Base-by-base conservation (phyloP, 2,113 vertebrate genomes). In the Platichthys stellatus region DNA sequence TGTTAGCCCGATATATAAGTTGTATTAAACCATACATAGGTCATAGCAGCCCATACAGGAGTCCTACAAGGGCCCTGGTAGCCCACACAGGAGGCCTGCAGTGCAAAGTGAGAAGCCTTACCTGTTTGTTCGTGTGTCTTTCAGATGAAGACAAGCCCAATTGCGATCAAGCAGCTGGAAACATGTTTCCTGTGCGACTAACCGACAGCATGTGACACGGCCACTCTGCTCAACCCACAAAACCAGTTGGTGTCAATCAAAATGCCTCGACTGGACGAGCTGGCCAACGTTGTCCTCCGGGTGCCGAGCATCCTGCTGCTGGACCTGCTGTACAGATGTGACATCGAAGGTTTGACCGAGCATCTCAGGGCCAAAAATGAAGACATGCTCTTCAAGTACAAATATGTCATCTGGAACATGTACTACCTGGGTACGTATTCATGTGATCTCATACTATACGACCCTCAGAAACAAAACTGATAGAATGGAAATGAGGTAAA, bases 291-390 rank as follows among this genome's bases (percentile, higher is more conserved):
- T 8, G 92, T 90, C 40, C 93, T 96, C 24, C 88, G 96, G 82
- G 94, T 97, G 51, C 96, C 95, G 51, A 94, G 93, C 86, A 89
- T 96, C 12, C 83, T 95, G 74, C 72, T 95, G 47, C 85, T 97
- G 87, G 96, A 96, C 85, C 67, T 95, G 87, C 92, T 96, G 3
- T 96, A 96, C 68, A 96, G 95, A 85, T 96, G 94, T 92, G 95
- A 97, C 78, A 82, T 95, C 3, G 93, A 94, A 40, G 93, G 92
- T 53, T 79, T 95, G 8, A 94, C 90, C 0, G 94, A 95, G 57
- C 90, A 94, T 63, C 91, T 95, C 35, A 93, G 78, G 60, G 95
- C 94, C 31, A 92, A 90, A 63, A 93, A 93, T 2, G 94, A 93
- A 72, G 93, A 94, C 76, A 83, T 95, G 89, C 87, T 94, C n/a